Evolutionary conservation across 2,113 vertebrate genomes (phyloP).

Genomic region (Tenebrosternarchus preto): DNA sequence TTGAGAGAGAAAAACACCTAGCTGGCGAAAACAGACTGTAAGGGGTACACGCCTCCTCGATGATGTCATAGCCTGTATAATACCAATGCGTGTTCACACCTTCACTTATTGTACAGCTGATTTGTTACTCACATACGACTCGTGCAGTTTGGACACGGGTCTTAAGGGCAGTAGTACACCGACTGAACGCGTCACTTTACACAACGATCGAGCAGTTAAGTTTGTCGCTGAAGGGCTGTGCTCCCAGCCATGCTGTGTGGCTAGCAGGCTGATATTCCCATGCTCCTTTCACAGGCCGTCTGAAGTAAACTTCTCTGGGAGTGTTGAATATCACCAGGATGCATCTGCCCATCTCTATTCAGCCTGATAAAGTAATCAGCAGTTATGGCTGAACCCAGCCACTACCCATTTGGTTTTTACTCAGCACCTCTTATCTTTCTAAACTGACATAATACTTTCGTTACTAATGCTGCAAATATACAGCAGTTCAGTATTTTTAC

Average conservation of each 20-base stretch:
- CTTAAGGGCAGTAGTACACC: background rate
- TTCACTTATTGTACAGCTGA: background rate
- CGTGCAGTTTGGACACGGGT: background rate
- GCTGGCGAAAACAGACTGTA: background rate
- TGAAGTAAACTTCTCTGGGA: no score
- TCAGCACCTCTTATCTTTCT: no score
- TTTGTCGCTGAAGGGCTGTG: background rate
- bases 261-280: no score
- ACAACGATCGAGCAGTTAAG: no score
- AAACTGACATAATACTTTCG: no score
- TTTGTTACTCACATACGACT: background rate
- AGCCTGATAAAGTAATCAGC: background rate
- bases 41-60: background rate
- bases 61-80: background rate
- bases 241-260: no score
- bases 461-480: no score
- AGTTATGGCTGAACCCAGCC: background rate
- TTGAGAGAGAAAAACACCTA: background rate
- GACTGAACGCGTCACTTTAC: background rate
- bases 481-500: no score
- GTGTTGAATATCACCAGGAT: no score
- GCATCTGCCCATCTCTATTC: no score
- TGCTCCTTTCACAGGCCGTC: no score
- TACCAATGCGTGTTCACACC: background rate
- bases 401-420: background rate